Conservation (phyloP, 2,797 vertebrate genomes). For the Neoniphon sammara region DNA sequence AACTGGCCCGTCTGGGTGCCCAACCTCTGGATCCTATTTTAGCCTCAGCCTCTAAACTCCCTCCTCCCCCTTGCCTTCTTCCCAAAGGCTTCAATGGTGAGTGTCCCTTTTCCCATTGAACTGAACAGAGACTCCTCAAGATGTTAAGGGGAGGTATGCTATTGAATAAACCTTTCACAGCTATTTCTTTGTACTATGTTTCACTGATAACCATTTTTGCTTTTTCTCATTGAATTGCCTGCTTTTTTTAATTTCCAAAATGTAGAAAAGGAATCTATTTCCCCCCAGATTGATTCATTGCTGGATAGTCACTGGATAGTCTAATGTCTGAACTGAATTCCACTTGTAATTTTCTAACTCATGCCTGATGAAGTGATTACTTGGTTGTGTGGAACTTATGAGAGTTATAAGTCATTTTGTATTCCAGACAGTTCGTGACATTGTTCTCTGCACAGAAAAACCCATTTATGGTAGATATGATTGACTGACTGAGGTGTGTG, state of each 20-base stretch:
- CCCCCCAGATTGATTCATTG: constrained; percentile 4
- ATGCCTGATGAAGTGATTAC: neutral
- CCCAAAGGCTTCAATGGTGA: constrained; percentile 89
- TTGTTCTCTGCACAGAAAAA: neutral
- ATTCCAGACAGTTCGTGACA: constrained; percentile 4
- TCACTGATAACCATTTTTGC: neutral
- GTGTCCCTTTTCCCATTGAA: constrained; percentile 21
- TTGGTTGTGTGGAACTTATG: neutral
- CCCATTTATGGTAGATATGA: neutral
- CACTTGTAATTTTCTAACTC: constrained; percentile 20
- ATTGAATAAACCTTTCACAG: constrained; percentile 13
- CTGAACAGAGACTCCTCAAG: neutral
- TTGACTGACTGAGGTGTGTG: neutral
- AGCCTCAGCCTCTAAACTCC: constrained; percentile 72
- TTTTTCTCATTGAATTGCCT: neutral
- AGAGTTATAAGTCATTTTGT: constrained; percentile 21
- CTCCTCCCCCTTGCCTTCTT: constrained; percentile 70
- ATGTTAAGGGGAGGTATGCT: constrained; percentile 7
- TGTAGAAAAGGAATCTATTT: neutral
- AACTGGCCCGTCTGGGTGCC: constrained; percentile 73
- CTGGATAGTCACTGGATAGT: constrained; percentile 6
- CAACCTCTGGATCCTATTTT: constrained; percentile 86
- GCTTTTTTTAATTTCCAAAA: constrained; percentile 8
- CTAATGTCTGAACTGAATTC: constrained; percentile 23
- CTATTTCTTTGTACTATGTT: constrained; percentile 4